These are phyloP conservation scores for Polyploca ridens DNA, from an alignment of 2,888 invertebrate genomes.

Conservation along the genomic window DNA sequence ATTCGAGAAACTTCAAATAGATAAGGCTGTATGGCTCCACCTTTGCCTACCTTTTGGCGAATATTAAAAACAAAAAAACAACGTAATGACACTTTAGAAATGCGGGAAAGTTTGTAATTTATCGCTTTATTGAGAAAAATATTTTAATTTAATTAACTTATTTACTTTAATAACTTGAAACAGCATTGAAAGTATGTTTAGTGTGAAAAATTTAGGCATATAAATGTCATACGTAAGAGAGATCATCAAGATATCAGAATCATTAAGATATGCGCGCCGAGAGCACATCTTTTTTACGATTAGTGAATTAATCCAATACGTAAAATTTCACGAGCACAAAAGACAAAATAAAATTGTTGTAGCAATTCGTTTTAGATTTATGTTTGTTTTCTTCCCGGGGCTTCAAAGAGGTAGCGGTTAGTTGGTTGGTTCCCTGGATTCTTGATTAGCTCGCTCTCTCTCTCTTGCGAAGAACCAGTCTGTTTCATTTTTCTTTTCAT, in stretches of 20 bases:
- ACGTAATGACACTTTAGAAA: neutral
- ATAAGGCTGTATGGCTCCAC: too few relatives aligned
- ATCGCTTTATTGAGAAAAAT: neutral
- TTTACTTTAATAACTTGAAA: too few relatives aligned
- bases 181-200: too few relatives aligned
- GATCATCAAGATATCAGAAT: too few relatives aligned
- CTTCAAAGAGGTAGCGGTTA: conserved; percentile 15
- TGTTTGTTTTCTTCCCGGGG: conserved; percentile 13
- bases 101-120: conserved; percentile 3
- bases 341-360: neutral
- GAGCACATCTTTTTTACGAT: too few relatives aligned
- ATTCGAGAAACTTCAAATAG: too few relatives aligned
- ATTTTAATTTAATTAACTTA: neutral
- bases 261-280: too few relatives aligned
- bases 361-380: neutral
- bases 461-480: conserved; percentile 14
- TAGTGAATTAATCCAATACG: too few relatives aligned
- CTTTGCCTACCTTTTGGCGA: too few relatives aligned
- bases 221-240: too few relatives aligned
- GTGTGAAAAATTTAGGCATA: too few relatives aligned
- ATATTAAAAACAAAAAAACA: neutral
- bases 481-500: conserved; percentile 61
- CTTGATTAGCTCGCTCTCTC: conserved; percentile 41
- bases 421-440: neutral
- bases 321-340: neutral